A percentile compares a stretch with the other conserved stretches of the same genome.
phyloP scores from a whole-genome alignment of 2,113 vertebrate species.

The Anhinga rufa region DNA sequence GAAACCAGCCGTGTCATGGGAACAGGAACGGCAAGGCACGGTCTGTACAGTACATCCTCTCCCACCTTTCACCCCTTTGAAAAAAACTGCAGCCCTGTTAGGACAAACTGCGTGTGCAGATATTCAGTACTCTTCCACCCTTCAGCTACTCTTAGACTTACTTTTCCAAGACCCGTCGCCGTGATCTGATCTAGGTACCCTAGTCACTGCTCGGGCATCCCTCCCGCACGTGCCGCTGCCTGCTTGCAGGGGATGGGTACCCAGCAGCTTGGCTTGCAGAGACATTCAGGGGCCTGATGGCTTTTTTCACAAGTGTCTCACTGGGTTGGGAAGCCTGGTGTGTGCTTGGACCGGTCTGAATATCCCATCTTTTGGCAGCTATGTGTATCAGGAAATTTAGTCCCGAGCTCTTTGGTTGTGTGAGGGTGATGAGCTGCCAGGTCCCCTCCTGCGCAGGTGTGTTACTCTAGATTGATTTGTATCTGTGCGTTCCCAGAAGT shows the following conservation, averaged over 20 bases:
- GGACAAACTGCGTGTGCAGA: background rate
- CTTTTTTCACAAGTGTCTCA: background rate
- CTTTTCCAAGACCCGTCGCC: background rate
- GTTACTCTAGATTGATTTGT: background rate
- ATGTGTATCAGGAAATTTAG: background rate
- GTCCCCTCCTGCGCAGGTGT: background rate
- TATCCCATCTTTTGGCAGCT: background rate
- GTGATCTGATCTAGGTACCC: background rate
- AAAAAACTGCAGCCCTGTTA: background rate
- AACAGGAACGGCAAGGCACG: background rate
- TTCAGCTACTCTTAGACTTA: background rate
- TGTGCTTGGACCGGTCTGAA: background rate
- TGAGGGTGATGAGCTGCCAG: background rate
- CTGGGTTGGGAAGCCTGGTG: background rate
- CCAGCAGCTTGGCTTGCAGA: background rate
- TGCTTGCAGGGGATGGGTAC: background rate
- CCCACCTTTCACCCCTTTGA: background rate
- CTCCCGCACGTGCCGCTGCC: background rate
- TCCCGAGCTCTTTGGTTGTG: background rate
- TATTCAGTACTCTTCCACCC: background rate
- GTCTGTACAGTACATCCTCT: too few species aligned
- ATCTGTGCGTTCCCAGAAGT: background rate
- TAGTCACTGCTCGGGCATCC: rapidly evolving
- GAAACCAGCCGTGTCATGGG: background rate
- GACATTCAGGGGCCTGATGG: background rate